These are phyloP conservation scores for Dorcus hopei DNA, from an alignment of 2,888 invertebrate genomes.

Conservation along the genomic window DNA sequence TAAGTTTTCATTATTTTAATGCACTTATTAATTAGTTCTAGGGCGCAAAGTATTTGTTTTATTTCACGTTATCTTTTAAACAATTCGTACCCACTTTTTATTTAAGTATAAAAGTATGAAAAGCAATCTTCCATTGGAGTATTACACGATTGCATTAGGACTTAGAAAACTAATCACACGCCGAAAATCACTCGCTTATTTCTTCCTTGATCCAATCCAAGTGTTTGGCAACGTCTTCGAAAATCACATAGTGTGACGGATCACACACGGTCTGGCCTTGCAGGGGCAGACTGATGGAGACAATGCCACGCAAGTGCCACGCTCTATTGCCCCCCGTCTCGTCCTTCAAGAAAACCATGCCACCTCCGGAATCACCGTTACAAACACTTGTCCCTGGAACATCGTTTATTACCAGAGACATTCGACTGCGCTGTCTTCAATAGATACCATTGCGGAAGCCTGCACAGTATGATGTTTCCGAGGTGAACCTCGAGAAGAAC, in stretches of 20 bases:
- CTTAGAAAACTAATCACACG: too few species aligned
- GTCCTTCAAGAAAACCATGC: constrained; percentile 48
- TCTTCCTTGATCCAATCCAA: constrained; percentile 30
- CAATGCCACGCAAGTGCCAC: constrained; percentile 54
- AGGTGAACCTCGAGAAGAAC: constrained; percentile 59
- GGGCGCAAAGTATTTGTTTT: too few species aligned
- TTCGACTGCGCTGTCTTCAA: too few species aligned
- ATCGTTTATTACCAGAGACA: constrained; percentile 15
- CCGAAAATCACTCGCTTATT: neutral
- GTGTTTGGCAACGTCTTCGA: constrained; percentile 39
- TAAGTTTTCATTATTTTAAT: too few species aligned
- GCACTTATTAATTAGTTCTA: too few species aligned
- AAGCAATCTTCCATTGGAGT: too few species aligned
- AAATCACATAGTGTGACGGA: constrained; percentile 42
- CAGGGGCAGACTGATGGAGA: constrained; percentile 47
- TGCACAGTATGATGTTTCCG: constrained; percentile 55
- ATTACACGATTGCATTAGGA: too few species aligned
- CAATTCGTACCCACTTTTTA: too few species aligned
- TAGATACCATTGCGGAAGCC: constrained; percentile 47
- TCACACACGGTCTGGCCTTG: constrained; percentile 35
- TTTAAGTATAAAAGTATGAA: too few species aligned
- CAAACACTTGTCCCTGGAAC: constrained; percentile 43
- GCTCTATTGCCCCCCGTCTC: constrained; percentile 38
- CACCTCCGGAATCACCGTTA: constrained; percentile 53
- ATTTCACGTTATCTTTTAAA: too few species aligned